These are phyloP conservation scores for Melanotaenia pygmaea DNA, from an alignment of 2,797 vertebrate genomes.

Conservation along the genomic window DNA sequence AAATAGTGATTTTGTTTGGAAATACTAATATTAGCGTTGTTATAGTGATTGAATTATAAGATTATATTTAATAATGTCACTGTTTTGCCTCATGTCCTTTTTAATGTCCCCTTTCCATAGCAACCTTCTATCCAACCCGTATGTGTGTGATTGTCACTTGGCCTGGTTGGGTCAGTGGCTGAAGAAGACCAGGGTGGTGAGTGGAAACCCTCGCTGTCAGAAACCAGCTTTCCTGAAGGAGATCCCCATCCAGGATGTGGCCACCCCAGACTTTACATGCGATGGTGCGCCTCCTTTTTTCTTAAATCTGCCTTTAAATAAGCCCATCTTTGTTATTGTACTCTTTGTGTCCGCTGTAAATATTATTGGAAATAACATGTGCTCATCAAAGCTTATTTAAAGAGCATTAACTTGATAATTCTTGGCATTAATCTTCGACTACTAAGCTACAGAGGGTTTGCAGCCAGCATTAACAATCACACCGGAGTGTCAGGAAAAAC, in stretches of 20 bases:
- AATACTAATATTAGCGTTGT: conserved; percentile 4
- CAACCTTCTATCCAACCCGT: conserved; percentile 97
- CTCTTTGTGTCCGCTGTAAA: not conserved
- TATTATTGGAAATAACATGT: not conserved
- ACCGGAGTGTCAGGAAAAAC: conserved; percentile 11
- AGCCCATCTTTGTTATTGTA: not conserved
- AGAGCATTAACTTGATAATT: not conserved
- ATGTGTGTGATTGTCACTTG: conserved; percentile 97
- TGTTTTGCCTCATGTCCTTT: not conserved
- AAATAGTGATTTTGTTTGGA: conserved; percentile 11
- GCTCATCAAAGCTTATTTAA: not conserved
- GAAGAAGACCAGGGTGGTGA: conserved; percentile 94
- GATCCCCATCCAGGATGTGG: conserved; percentile 98
- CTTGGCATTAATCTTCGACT: not conserved
- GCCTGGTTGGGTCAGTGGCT: conserved; percentile 97
- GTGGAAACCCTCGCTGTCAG: conserved; percentile 97
- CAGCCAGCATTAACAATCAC: not conserved
- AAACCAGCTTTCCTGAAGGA: conserved; percentile 97
- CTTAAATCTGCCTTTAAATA: not conserved
- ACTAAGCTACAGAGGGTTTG: not conserved
- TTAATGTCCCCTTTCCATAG: conserved; percentile 69
- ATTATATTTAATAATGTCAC: not conserved
- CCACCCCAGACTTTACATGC: conserved; percentile 94
- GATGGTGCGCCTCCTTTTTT: conserved; percentile 84
- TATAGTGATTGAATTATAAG: not conserved